Evolutionary conservation across 2,113 vertebrate genomes (phyloP), one percentile per base, ranked within the genome.

Genomic region (Tachuris rubrigastra): DNA sequence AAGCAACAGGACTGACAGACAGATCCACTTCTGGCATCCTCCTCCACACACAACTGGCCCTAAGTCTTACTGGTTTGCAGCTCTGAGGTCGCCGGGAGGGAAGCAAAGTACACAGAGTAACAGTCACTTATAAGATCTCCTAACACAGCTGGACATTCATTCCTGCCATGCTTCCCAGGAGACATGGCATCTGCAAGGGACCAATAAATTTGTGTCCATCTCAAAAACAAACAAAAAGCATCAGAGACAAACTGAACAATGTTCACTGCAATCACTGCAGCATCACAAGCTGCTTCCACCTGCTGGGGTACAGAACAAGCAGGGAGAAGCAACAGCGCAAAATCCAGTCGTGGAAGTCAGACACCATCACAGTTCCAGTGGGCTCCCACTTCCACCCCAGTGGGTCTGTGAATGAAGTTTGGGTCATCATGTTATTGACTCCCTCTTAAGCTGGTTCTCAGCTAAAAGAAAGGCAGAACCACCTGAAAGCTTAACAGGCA

Each of bases 271-370:
- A 60, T 42, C 62, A 65, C 24, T 42, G 72, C 19, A 90, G 76
- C 87, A 89, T 47, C 86, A 94, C 89, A 76, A 66, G 59, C 85
- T 93, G 87, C 63, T 87, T 94, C 87, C 59, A 85, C 67, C 85
- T 89, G 78, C 87, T 94, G 73, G 59, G 75, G 59, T 25, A 35
- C 50, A 59, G 47, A 86, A 87, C 50, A 53, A 76, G 17, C 9
- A 5, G 49, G 69, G 18, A 67, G n/a, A 84, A 91, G 39, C 55
- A 83, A 39, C 58, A 94, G 58, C 23, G 37, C 67, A 35, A 58
- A 71, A 82, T 58, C 41, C 58, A 12, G 3, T 1, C 0, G 1
- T 18, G 31, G 56, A 62, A 76, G 42, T 14, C 46, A 42, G 42
- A 42, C 27, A 52, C 52, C 7, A 12, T 3, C 1, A 0, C 56